These are phyloP conservation scores for Xiphophorus birchmanni DNA, from an alignment of 2,797 vertebrate species.

Conservation along the genomic window DNA sequence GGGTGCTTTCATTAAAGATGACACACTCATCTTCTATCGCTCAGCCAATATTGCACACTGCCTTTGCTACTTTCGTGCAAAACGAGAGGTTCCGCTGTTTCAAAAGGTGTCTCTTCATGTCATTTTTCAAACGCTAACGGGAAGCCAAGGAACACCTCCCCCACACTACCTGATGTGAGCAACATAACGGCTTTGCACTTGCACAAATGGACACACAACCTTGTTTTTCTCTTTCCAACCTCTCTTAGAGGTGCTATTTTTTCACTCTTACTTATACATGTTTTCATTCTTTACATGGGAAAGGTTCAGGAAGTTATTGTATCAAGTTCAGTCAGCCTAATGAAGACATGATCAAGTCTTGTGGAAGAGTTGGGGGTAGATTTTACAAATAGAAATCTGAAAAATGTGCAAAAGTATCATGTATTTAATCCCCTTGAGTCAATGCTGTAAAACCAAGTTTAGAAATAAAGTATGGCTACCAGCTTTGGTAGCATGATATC, in stretches of 20 bases:
- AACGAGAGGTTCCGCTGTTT: constrained; percentile 49
- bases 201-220: constrained; percentile 19
- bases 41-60: constrained; percentile 51
- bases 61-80: constrained; percentile 37
- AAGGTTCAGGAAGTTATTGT: constrained; percentile 42
- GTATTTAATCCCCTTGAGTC: not conserved
- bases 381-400: not conserved
- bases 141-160: constrained; percentile 50
- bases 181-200: constrained; percentile 29
- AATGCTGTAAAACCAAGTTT: not conserved
- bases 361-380: not conserved
- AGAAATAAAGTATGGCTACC: not conserved
- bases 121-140: constrained; percentile 58
- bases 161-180: constrained; percentile 53
- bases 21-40: constrained; percentile 66
- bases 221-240: constrained; percentile 20
- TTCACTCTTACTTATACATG: constrained; percentile 32
- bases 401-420: not conserved
- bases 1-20: constrained; percentile 66
- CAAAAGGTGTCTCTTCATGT: constrained; percentile 51
- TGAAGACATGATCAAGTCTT: constrained; percentile 33
- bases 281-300: constrained; percentile 50
- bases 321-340: constrained; percentile 54
- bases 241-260: constrained; percentile 30
- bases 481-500: not conserved